Conservation (phyloP, 2,113 vertebrate species). For the Vidua chalybeata region DNA sequence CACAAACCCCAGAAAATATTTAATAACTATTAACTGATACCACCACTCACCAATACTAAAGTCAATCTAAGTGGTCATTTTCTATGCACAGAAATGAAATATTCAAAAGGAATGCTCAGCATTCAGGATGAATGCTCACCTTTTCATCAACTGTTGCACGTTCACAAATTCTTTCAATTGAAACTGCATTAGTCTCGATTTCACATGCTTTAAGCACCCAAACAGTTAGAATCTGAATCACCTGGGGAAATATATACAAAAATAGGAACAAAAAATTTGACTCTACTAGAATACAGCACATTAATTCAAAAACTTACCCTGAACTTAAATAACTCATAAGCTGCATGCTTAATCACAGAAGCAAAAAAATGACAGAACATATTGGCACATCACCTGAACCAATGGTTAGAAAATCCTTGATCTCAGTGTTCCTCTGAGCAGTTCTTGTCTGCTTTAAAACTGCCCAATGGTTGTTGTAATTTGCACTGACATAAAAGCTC, state of each 20-base stretch:
- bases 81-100: not conserved
- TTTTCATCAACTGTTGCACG: constrained; percentile 68
- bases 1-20: not conserved
- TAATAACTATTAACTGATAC: not conserved
- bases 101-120: not conserved
- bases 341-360: not conserved
- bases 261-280: not conserved
- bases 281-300: not conserved
- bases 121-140: constrained; percentile 26
- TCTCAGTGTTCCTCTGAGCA: not conserved
- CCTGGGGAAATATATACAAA: constrained; percentile 24
- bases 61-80: not conserved
- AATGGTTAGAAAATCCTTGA: not conserved
- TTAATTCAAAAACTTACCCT: not conserved
- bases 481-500: not conserved
- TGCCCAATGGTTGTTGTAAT: not conserved
- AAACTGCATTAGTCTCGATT: constrained; percentile 67
- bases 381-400: not conserved
- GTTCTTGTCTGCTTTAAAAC: not conserved
- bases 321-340: not conserved
- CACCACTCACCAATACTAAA: not conserved
- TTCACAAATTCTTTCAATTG: constrained; percentile 69
- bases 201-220: constrained; percentile 69
- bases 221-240: constrained; percentile 70
- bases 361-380: not conserved